A percentile compares a stretch with the other conserved stretches of the same genome.
Conservation (phyloP, 1,140 invertebrate genomes). For the Danaus plexippus region DNA sequence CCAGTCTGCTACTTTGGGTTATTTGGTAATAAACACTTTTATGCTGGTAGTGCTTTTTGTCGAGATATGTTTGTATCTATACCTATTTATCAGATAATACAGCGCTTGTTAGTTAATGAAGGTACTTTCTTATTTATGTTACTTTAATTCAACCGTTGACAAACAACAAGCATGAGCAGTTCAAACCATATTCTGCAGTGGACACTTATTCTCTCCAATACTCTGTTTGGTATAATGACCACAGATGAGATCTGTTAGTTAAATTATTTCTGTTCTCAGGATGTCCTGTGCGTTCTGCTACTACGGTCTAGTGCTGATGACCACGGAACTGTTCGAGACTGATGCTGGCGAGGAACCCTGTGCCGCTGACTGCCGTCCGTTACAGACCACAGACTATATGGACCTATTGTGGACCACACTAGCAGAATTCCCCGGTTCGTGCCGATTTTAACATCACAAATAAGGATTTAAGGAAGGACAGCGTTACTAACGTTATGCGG, state of each 20-base stretch:
- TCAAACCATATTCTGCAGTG: no score
- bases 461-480: not conserved
- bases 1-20: conserved; percentile 92
- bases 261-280: conserved; percentile 69
- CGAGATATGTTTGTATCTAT: no score
- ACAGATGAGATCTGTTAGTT: no score
- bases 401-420: conserved; percentile 95
- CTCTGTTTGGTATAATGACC: no score
- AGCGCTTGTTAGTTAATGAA: no score
- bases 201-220: no score
- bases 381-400: conserved; percentile 91
- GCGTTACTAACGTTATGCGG: not conserved
- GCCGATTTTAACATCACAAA: not conserved
- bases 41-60: no score
- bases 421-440: conserved; percentile 91
- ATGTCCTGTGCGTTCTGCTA: conserved; percentile 96
- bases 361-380: conserved; percentile 80
- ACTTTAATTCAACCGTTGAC: no score
- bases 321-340: conserved; percentile 91
- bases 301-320: conserved; percentile 95
- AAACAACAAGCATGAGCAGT: no score
- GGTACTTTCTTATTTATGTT: no score
- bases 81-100: no score
- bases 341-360: conserved; percentile 73
- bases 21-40: conserved; percentile 80